Base-by-base conservation (phyloP, 2,888 invertebrate genomes). In the Leucoptera coffeella region DNA sequence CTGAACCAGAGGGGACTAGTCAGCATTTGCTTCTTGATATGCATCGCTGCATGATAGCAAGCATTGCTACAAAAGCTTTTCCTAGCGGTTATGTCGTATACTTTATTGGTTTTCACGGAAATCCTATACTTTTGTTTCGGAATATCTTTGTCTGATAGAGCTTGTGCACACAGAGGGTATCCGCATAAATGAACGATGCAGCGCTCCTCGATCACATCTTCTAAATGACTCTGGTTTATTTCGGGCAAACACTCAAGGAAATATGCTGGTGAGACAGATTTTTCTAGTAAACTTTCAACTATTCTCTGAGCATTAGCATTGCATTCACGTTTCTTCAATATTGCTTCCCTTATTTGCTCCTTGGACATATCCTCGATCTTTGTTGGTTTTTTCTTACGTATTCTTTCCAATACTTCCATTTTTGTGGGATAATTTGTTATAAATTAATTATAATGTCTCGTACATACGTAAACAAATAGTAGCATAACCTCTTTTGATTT, bases 21-120 rank as follows among this genome's bases (percentile, higher is more conserved):
- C 21, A 84, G 62, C 49, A 94, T 75, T 58, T 93, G 93, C 28
- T 79, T 75, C 43, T 86, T 82, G 12, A 92, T 62, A 53, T 80
- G 82, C 43, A 79, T 74, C 1, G 88, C 85, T 1, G 88, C 81
- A 48, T 83, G 83, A 42, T 84, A 92, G 47, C 94, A 94, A 25
- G 62, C 57, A 37, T 84, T 84, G 35, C 86, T 85, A 45, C 93
- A 94, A 47, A 84, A 93, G 45, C 82, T 85, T 73, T 88, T 93
- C 35, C 91, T 75, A 28, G 82, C 79, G 3, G 85, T 85, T 6
- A 93, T 80, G 46, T 94, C 92, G 45, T 84, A 93, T 0, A 94
- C 86, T 62, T 86, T 90, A 42, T 92, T 92, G 1, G 72, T 75
- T 42, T 74, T 77, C 3, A 78, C 69, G 0, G 85, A 88, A 49